Base-by-base conservation (phyloP, 2,888 invertebrate species). In the Aromia moschata region DNA sequence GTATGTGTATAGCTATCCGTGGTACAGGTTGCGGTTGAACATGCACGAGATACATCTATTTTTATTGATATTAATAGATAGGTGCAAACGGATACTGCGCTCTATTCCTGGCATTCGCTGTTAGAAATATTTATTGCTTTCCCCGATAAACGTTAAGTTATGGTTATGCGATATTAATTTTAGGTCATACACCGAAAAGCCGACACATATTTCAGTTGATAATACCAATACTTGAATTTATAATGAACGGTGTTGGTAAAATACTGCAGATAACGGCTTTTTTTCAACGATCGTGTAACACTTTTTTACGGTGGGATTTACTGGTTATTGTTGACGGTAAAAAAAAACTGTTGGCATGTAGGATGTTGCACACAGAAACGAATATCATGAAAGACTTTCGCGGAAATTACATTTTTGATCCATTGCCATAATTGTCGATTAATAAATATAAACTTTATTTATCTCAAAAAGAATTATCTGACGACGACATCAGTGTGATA, bases 1-100 rank as follows among this genome's bases (percentile, higher is more conserved):
- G n/a, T n/a, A n/a, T n/a, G n/a, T 61, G 58, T 58, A 54, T 49
- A 58, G 46, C 58, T 43, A 52, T 49, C 47, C 17, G 44, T 46
- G 56, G 58, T 47, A 65, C 63, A 64, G 60, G 64, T 69, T 64
- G 56, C 57, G 58, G 38, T 30, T 17, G 41, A 49, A 60, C 68
- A 69, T 63, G 68, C 68, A 69, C 58, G 51, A 36, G 54, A 58
- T 56, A 60, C 68, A 66, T 64, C 56, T 62, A 65, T 67, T 65
- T 63, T 66, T 69, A 71, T 71, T 70, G 70, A 71, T 68, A 69
- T 70, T 70, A 68, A 71, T 71, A 69, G 68, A 68, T 69, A 70
- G 70, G 67, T 69, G 69, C 58, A 65, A 63, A 69, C 69, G 67
- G 69, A 70, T 65, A 69, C 68, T 62, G 62, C 53, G 59, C 59